Evolutionary conservation across 1,140 invertebrate genomes (phyloP), one percentile per base, ranked within the genome.

Genomic region (Caenorhabditis briggsae): DNA sequence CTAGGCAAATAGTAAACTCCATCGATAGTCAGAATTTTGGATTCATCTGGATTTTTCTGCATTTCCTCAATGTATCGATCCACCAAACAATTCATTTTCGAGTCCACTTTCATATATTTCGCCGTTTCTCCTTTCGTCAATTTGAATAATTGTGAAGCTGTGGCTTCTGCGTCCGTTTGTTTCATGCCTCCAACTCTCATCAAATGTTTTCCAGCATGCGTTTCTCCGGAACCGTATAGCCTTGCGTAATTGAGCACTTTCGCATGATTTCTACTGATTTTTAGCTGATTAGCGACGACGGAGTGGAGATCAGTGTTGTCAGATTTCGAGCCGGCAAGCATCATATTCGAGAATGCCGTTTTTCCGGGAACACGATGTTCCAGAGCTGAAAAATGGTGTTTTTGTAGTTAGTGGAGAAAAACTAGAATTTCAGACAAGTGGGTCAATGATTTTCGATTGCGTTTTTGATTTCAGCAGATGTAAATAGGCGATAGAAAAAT

Each of bases 221-320:
- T 95, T 91, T 96, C 95, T 0, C 98, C 98, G 46, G 98, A 97
- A 6, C 98, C 98, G 93, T 99, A 99, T 89, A 99, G 98, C 88
- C 98, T 93, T 0, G 96, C 97, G 93, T 99, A 99, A 93, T 99
- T 99, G 70, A 99, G 93, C 18, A 94, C 91, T 94, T 99, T 99
- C 0, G 98, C 98, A 92, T 98, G 96, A 92, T 97, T 96, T 85
- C 98, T 93, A 2, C 95, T 95, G 64, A 99, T 96, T 7, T 95
- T 95, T n/a, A 97, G 95, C 0, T 96, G 95, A 89, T 95, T 94
- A 0, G 98, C 98, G 0, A 97, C 98, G 61, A 96, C 95, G 89
- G 96, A 97, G 92, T 99, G 98, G 94, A 99, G 96, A 92, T 99
- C 98, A 0, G 96, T 98, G n/a, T 95, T 95, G 86, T 96, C 94